Base-by-base conservation (phyloP, 2,888 invertebrate species). In the Mellilla xanthometata region DNA sequence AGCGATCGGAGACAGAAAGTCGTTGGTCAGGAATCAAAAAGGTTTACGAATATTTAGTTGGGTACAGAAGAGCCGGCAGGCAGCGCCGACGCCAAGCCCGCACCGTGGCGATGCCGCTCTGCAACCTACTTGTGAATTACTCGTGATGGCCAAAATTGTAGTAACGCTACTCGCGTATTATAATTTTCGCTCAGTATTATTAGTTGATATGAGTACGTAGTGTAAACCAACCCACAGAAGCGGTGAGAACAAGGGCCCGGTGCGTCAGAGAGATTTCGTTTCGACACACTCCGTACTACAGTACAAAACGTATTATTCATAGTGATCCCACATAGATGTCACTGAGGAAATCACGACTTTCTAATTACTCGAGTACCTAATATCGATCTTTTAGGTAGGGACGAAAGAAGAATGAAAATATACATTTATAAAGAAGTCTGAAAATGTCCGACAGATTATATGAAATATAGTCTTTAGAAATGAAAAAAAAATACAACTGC, bases 121-220 rank as follows among this genome's bases (percentile, higher is more conserved):
- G 57, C 54, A 59, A 41, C 38, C 46, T 42, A 52, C 41, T 41
- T 50, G 68, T 76, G 76, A 77, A 79, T 78, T 79, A 82, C 83
- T 85, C 85, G 72, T 69, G 78, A 78, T 74, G 83, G 84, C 84
- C 84, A 85, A 85, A 86, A 81, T 81, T 81, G 72, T 81, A 82
- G 75, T 79, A 63, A 79, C 78, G 81, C 79, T 68, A 66, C 62
- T 68, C 73, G 79, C 75, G 77, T 77, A 76, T 79, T 80, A 81
- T 82, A 66, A 77, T 84, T 82, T 84, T 79, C 76, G 76, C 81
- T 81, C 82, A 83, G 83, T 84, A 81, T 83, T 83, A 86, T 78
- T 84, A 81, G 76, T 78, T 74, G 60, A 67, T 80, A 76, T 72
- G 62, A 57, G 66, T 66, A 62, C 61, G 64, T 68, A 64, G 68